Evolutionary conservation across 2,113 vertebrate genomes (phyloP).

Genomic region (Tringa solitaria): DNA sequence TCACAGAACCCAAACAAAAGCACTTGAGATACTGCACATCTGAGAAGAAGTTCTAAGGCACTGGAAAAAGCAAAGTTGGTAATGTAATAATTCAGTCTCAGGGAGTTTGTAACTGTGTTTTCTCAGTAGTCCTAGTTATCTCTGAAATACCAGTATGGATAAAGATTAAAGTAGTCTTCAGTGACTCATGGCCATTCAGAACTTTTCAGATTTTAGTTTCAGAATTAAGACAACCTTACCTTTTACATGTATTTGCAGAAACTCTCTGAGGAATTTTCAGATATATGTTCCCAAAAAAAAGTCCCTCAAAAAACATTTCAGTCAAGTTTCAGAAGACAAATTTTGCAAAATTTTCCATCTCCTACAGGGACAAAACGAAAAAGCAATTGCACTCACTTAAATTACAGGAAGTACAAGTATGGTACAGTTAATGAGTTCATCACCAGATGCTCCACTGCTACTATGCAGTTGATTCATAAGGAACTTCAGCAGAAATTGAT

Average conservation of each 20-base stretch:
- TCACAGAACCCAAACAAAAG: neutral
- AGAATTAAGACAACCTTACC: neutral
- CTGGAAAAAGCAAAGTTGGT: neutral
- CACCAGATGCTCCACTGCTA: neutral
- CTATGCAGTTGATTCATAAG: neutral
- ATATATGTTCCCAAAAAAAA: rapidly evolving
- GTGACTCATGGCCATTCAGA: rapidly evolving
- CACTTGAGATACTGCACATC: neutral
- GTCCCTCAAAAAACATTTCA: rapidly evolving
- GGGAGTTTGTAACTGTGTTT: neutral
- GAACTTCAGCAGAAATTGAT: neutral
- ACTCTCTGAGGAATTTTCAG: neutral
- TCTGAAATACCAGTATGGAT: neutral
- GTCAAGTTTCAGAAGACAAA: neutral
- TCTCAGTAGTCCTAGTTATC: neutral
- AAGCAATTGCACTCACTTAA: neutral
- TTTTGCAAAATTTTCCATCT: neutral
- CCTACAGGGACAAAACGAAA: neutral
- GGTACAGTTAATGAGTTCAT: neutral
- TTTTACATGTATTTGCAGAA: neutral
- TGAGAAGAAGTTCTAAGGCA: neutral
- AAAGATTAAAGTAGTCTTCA: neutral
- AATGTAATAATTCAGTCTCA: neutral
- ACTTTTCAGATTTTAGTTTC: neutral
- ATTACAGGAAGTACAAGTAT: neutral